These are phyloP conservation scores for Neogale vison DNA, from an alignment of 2,113 vertebrate genomes.

Conservation along the genomic window DNA sequence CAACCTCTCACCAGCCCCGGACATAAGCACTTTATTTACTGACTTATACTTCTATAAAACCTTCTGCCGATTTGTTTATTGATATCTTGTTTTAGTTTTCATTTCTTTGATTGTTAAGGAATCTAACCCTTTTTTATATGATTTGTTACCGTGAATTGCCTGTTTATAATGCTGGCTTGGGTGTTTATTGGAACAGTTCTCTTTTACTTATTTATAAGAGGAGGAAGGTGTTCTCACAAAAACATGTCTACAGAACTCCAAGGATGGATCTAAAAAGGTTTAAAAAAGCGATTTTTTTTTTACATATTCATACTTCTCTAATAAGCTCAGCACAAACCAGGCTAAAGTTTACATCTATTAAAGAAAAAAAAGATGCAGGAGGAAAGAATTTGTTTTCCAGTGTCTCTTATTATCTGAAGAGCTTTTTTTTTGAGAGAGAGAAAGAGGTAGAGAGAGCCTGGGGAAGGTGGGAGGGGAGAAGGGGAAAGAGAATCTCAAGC, in stretches of 20 bases:
- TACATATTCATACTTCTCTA: not conserved
- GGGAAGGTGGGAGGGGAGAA: not conserved
- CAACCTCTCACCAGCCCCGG: not conserved
- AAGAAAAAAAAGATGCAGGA: not conserved
- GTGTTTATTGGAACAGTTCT: not conserved
- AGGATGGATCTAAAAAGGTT: not conserved
- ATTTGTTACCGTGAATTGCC: not conserved
- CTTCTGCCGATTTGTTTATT: not conserved
- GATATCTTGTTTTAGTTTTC: not conserved
- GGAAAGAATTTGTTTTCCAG: not conserved
- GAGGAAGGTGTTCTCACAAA: not conserved
- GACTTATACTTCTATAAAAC: not conserved
- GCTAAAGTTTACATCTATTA: not conserved
- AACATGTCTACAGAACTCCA: not conserved
- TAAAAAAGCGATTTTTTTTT: slow-evolving; percentile 28
- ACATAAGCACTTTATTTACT: not conserved
- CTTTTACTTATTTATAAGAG: not conserved
- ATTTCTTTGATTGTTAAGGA: slow-evolving; percentile 1
- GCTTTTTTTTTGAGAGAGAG: not conserved
- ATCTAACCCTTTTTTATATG: not conserved
- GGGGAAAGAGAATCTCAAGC: not conserved
- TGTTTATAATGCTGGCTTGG: not conserved
- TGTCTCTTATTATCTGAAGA: not conserved
- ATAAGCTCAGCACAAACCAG: slow-evolving; percentile 9
- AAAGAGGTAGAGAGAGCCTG: not conserved